Base-by-base conservation (phyloP, 2,797 vertebrate genomes). In the Acrossocheilus fasciatus region DNA sequence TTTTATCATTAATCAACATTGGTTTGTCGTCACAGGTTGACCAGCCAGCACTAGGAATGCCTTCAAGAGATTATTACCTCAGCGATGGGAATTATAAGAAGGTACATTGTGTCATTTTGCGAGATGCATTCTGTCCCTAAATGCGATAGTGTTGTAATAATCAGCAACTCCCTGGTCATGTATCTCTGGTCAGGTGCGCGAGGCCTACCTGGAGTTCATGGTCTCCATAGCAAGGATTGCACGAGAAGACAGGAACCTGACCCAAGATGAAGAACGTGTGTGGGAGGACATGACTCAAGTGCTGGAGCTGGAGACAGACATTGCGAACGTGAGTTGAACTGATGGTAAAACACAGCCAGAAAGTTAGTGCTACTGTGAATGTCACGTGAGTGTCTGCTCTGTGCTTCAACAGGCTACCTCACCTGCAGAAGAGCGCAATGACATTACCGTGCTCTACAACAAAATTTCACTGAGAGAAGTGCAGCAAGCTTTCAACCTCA, bases 121-220 rank as follows among this genome's bases (percentile, higher is more conserved):
- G 54, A 59, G 17, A 57, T 45, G 47, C 34, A 17, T 70, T 39
- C 54, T 34, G 7, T 76, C 43, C 7, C 1, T 73, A 18, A 10
- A 20, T 47, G 36, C 47, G 45, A 50, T 66, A 9, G 43, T 77
- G 34, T 77, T 68, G 12, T 64, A 68, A 64, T 64, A 75, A 75
- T 75, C 82, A 68, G 74, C 6, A 39, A 20, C 34, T 34, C n/a
- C 62, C 34, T 39, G 4, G 4, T 47, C 34, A 26, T 87, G 45
- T 87, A 62, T 92, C 45, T 72, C 1, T 84, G 73, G 83, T 10
- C 89, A 99, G 98, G 98, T 98, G 82, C 96, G 96, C 83, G 95
- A 97, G 36, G 97, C 98, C 84, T 99, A 99, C 88, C 94, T 98
- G 83, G 96, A 98, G 90, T 98, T 98, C 94, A 99, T 99, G 98